Base-by-base conservation (phyloP, 2,113 vertebrate genomes). In the Oryzias celebensis region DNA sequence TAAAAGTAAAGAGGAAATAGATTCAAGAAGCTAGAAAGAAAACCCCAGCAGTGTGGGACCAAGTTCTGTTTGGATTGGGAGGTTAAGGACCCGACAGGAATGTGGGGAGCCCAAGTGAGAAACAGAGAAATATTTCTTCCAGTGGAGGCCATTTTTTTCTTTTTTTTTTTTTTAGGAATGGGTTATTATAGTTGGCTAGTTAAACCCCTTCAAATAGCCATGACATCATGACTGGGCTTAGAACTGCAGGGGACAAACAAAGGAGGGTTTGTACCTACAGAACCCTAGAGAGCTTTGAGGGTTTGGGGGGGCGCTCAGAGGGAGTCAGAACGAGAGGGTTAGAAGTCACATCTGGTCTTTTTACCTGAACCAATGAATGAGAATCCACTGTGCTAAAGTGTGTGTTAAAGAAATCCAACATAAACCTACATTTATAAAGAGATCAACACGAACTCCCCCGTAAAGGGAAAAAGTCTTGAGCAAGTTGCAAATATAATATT, bases 161-260 rank as follows among this genome's bases (percentile, higher is more conserved):
- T 10, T 7, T 36, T 12, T 12, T 36, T 36, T 36, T 88, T 87
- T 86, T 77, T 86, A 86, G 86, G 86, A 88, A 90, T 87, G 85
- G 87, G 82, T 90, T 90, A 90, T 90, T 90, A 90, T 90, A 86
- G 89, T 90, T 90, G 89, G 89, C 87, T 84, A 83, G 87, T 90
- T 89, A 88, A 88, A 87, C 53, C 83, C 85, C 77, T 85, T 79
- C 85, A 90, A 90, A 89, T 85, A 89, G 85, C 80, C 85, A 89
- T 90, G 86, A 90, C 89, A 90, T 90, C 89, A 90, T 87, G 78
- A 74, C 85, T 84, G 82, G 82, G 81, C 86, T 72, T 58, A 72
- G 67, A 80, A 86, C 82, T 86, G 78, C 79, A 81, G 81, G 89
- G 84, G 87, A 89, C 87, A 86, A 86, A 90, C 89, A 90, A 90